Evolutionary conservation across 1,140 invertebrate genomes (phyloP).

Genomic region (Rhopalosiphum maidis): DNA sequence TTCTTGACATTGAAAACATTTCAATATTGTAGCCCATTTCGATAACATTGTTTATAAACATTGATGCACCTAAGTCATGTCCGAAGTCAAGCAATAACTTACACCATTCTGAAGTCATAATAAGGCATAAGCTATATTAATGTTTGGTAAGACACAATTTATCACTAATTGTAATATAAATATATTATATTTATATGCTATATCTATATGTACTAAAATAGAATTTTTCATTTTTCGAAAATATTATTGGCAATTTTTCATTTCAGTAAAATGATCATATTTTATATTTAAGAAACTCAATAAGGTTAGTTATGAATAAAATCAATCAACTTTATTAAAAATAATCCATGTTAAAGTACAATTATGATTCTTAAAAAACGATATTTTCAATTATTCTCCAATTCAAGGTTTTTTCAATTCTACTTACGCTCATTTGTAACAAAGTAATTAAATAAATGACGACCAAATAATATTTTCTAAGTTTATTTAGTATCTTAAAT

Average conservation of each 20-base stretch:
- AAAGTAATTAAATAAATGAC: not conserved
- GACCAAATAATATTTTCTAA: not conserved
- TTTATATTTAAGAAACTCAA: not conserved
- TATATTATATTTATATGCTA: too few relatives aligned
- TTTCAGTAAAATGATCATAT: not conserved
- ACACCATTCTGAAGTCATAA: not conserved
- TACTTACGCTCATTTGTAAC: not conserved
- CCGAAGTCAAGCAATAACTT: not conserved
- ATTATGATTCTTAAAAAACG: not conserved
- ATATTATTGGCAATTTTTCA: not conserved
- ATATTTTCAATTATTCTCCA: not conserved
- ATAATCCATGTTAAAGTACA: not conserved
- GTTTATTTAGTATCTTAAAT: not conserved
- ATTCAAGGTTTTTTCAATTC: not conserved
- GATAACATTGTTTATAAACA: not conserved
- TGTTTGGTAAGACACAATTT: not conserved
- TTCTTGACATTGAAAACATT: conserved; percentile 47
- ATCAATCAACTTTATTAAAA: not conserved
- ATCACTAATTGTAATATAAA: not conserved
- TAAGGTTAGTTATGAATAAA: not conserved
- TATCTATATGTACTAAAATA: not conserved
- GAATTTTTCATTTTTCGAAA: not conserved
- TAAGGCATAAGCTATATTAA: not conserved
- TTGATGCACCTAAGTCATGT: not conserved
- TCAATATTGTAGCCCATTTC: not conserved